Conservation (phyloP, 2,888 invertebrate genomes). For the Punctoribates punctum region DNA sequence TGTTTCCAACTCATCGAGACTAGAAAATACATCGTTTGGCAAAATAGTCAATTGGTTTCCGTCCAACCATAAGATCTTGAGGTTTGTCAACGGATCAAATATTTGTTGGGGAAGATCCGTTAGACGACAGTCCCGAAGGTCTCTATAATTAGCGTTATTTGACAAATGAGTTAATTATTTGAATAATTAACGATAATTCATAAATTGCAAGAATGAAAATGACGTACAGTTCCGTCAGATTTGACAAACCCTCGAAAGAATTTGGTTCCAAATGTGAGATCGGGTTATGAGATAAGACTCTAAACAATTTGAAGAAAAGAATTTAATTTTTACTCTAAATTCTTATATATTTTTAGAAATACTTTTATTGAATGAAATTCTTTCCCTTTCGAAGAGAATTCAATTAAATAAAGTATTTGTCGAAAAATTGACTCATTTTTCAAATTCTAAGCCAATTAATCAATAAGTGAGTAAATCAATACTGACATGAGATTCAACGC, state of each 20-base stretch:
- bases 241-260: constrained; percentile 55
- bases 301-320: constrained; percentile 47
- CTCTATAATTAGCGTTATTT: constrained; percentile 37
- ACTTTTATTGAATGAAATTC: too few species aligned
- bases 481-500: constrained; percentile 50
- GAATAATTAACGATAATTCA: not conserved
- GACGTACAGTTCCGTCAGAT: constrained; percentile 57
- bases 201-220: constrained; percentile 17
- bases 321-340: too few species aligned
- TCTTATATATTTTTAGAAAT: too few species aligned
- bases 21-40: constrained; percentile 42
- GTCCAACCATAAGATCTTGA: constrained; percentile 45
- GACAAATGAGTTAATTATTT: not conserved
- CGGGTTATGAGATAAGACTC: constrained; percentile 58
- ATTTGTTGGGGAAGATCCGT: constrained; percentile 42
- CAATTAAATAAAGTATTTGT: not conserved
- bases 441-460: not conserved
- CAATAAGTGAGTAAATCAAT: not conserved
- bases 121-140: constrained; percentile 43
- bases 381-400: too few species aligned
- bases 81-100: constrained; percentile 45
- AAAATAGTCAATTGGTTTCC: constrained; percentile 42
- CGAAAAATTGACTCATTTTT: not conserved
- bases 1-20: constrained; percentile 45
- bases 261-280: constrained; percentile 54